Base-by-base conservation (phyloP, 2,797 vertebrate species). In the Chelon auratus region DNA sequence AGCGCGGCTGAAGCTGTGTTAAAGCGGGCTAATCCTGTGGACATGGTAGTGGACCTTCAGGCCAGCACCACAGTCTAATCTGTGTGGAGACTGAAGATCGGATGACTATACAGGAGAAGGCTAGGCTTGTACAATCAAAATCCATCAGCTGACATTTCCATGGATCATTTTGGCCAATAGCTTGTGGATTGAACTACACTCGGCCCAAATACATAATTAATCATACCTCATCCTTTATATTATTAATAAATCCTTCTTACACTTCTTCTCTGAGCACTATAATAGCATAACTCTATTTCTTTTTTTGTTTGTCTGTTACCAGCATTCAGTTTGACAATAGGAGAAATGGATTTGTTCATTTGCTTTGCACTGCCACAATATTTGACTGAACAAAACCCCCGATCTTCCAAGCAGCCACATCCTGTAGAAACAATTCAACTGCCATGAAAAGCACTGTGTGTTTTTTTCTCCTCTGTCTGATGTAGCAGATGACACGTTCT, bases 11-110 rank as follows among this genome's bases (percentile, higher is more conserved):
- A 62, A 86, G 68, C 52, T 36, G 54, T 72, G 60, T 52, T 86
- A 81, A 87, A 87, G 71, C 50, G 67, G 78, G 58, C 61, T 87
- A 87, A 89, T 87, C 82, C 78, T 50, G 51, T 22, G 62, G 75
- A 54, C 73, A 70, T 51, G 61, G 64, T 22, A 37, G 61, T 45
- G 22, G 36, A 80, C 51, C 68, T 75, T n/a, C 15, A 79, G 63
- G 39, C 12, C 47, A 63, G 63, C 1, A 13, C 67, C 5, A 3
- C 20, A 11, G 67, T 74, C 14, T 81, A 62, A 68, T 82, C 77
- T 68, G 20, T 42, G 58, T 17, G 42, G 62, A 69, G 60, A 60
- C 55, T 50, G 13, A 62, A 47, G 33, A 80, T 72, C 26, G 20
- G 39, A 59, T 60, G 60, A 50, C 8, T 48, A 26, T 30, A 58